phyloP scores from a whole-genome alignment of 2,797 vertebrate species.

The Gorsachius magnificus region DNA sequence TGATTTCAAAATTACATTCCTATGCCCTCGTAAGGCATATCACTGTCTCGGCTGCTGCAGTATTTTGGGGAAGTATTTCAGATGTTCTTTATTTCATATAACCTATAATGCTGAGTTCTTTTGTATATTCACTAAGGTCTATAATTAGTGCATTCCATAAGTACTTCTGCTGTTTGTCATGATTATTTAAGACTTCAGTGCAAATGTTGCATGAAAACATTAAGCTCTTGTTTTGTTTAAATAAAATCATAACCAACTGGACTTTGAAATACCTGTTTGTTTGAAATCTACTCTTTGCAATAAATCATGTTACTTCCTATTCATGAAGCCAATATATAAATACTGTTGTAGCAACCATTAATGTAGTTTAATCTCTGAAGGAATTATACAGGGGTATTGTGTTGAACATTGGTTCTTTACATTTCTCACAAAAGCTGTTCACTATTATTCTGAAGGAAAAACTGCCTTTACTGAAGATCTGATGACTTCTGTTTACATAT shows the following conservation, averaged over 20 bases:
- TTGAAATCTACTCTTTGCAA: constrained; percentile 68
- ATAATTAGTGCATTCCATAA: constrained; percentile 62
- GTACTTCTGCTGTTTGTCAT: constrained; percentile 63
- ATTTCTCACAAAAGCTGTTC: constrained; percentile 11
- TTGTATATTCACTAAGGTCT: constrained; percentile 67
- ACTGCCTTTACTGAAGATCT: constrained; percentile 19
- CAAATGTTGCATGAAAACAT: constrained; percentile 74
- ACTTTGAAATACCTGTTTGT: constrained; percentile 63
- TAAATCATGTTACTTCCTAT: constrained; percentile 57
- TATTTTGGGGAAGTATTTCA: constrained; percentile 77
- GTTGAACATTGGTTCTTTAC: constrained; percentile 3
- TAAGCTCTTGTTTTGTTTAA: constrained; percentile 66
- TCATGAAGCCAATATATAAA: constrained; percentile 26
- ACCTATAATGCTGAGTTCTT: constrained; percentile 61
- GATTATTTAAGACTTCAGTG: constrained; percentile 74
- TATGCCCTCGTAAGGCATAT: constrained; percentile 78
- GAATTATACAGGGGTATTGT: constrained; percentile 54
- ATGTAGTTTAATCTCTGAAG: constrained; percentile 13
- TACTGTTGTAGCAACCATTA: background rate
- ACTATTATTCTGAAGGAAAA: background rate
- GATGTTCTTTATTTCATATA: constrained; percentile 71
- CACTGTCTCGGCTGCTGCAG: constrained; percentile 80
- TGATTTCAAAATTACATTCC: constrained; percentile 89
- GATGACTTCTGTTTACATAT: constrained; percentile 15
- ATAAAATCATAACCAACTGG: constrained; percentile 71